phyloP scores from a whole-genome alignment of 2,888 invertebrate species.

The Microctonus aethiopoides region DNA sequence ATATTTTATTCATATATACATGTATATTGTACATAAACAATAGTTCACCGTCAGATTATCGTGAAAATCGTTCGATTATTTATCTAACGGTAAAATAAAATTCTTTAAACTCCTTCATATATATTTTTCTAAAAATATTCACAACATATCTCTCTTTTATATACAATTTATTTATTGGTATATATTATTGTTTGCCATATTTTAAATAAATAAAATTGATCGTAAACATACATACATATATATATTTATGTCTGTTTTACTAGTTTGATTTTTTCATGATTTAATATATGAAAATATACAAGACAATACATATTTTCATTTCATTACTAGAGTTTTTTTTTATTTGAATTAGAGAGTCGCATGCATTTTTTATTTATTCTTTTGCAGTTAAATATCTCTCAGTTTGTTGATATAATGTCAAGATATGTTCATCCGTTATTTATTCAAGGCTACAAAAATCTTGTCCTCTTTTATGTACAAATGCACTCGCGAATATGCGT shows the following conservation, averaged over 20 bases:
- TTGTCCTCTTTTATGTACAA: background rate
- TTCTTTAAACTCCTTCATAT: background rate
- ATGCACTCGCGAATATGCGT: background rate
- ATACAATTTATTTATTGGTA: background rate
- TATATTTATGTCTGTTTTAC: too few relatives aligned
- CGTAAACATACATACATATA: too few relatives aligned
- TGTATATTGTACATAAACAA: background rate
- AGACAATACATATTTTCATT: too few relatives aligned
- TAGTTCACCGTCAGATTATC: constrained; percentile 9
- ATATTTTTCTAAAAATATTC: too few relatives aligned
- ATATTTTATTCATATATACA: too few relatives aligned
- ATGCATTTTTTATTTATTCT: too few relatives aligned
- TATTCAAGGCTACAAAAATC: background rate
- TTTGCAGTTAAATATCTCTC: background rate
- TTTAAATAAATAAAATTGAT: too few relatives aligned
- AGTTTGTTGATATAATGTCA: background rate
- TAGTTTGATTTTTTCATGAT: too few relatives aligned
- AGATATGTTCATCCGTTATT: constrained; percentile 2
- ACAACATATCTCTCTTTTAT: background rate
- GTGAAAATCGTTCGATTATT: constrained; percentile 19
- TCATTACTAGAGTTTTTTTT: background rate
- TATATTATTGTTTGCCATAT: too few relatives aligned
- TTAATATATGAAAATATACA: too few relatives aligned
- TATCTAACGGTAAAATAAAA: constrained; percentile 23
- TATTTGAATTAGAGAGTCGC: too few relatives aligned